Evolutionary conservation across 1,140 invertebrate species (phyloP).

Genomic region (Zaprionus camerounensis): DNA sequence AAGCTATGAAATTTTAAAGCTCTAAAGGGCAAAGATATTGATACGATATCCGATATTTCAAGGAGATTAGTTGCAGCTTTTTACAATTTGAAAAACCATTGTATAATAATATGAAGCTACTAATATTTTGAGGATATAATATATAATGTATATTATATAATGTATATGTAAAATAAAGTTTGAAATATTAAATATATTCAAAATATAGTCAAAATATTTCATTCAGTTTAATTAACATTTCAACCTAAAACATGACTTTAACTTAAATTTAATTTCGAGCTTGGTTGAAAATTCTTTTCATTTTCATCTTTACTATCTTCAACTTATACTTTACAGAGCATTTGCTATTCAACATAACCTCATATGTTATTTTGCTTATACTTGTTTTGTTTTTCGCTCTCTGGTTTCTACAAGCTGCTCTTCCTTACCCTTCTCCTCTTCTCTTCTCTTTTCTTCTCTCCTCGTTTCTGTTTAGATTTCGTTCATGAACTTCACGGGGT

Average conservation of each 20-base stretch:
- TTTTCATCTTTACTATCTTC: background rate
- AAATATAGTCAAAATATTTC: background rate
- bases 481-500: conserved; percentile 69
- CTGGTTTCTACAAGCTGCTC: conserved; percentile 21
- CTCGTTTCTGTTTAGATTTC: conserved; percentile 38
- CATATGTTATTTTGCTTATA: conserved; percentile 10
- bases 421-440: background rate
- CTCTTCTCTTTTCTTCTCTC: background rate
- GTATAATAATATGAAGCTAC: no score
- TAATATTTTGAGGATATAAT: no score
- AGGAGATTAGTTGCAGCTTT: no score
- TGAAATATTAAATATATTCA: no score
- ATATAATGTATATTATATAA: no score
- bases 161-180: no score
- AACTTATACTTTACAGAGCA: conserved; percentile 19
- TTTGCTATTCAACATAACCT: conserved; percentile 5
- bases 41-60: no score
- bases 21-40: background rate
- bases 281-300: no score
- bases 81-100: no score
- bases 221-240: no score
- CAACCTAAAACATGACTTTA: no score
- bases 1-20: background rate
- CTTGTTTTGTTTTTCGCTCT: conserved; percentile 40
- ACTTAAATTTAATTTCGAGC: no score